Base-by-base conservation (phyloP, 2,113 vertebrate species). In the Odobenus rosmarus region DNA sequence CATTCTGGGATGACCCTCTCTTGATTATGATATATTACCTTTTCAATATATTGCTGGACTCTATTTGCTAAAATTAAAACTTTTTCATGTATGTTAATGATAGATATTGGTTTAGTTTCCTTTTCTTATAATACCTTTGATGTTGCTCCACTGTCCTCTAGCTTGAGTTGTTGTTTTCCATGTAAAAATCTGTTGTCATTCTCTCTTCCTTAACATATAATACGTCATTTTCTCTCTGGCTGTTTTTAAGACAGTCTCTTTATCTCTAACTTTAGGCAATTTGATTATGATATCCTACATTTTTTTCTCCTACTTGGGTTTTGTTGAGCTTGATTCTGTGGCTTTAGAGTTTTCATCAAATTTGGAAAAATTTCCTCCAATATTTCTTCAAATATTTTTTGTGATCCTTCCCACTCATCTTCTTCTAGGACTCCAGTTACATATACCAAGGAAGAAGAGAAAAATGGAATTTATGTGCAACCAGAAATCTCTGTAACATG, bases 251-350 rank as follows among this genome's bases (percentile, higher is more conserved):
- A 39, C 59, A 77, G 42, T 69, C 39, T 33, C 31, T 88, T 82
- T 46, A 82, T 62, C 55, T 72, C 31, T 74, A n/a, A n/a, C n/a
- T 93, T 69, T 88, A 77, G 84, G 71, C 53, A 42, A 71, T 71
- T 93, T 90, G 51, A 61, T 79, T 71, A 61, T 61, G 28, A n/a
- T 93, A 15, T 59, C 5, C 59, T 71, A n/a, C 1, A 76, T 15
- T 61, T 71, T 69, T 95, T 88, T 93, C 23, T 90, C 36, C 80
- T n/a, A 23, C 5, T 93, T 93, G 39, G 11, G 23, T 93, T 93
- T 93, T 51, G 11, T 84, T 92, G 55, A 74, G n/a, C 10, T 93
- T 86, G 39, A 49, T 84, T 83, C 33, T 88, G 18, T 81, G 46
- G 83, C 21, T 88, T 72, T 81, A 69, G 21, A n/a, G 39, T 55